Percentiles rank a stretch among this genome's conserved stretches.
These are phyloP conservation scores for Tetropium fuscum DNA, from an alignment of 2,888 invertebrate genomes.

Conservation along the genomic window DNA sequence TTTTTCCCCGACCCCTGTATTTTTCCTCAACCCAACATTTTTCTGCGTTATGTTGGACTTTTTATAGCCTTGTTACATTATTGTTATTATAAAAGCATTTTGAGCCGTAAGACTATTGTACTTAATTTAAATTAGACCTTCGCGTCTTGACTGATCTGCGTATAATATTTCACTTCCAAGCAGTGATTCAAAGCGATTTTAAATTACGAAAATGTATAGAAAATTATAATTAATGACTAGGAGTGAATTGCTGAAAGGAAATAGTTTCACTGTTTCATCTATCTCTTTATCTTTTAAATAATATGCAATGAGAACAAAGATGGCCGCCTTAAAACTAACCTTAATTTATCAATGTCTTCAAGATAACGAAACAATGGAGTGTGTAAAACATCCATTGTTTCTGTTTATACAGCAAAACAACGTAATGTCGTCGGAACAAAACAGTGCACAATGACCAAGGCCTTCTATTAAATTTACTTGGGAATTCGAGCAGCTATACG, in stretches of 20 bases:
- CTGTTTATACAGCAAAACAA: slow-evolving; percentile 64
- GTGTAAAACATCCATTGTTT: slow-evolving; percentile 67
- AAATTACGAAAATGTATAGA: slow-evolving; percentile 32
- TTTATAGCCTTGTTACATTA: too few species aligned
- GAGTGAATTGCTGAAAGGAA: slow-evolving; percentile 44
- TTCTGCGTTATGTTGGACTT: too few species aligned
- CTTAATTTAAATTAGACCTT: too few species aligned
- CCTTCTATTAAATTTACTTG: slow-evolving; percentile 61
- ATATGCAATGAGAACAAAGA: slow-evolving; percentile 61
- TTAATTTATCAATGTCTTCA: slow-evolving; percentile 68
- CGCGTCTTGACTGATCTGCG: neutral
- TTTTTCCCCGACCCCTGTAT: too few species aligned
- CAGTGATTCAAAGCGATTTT: slow-evolving; percentile 27
- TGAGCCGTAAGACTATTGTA: too few species aligned
- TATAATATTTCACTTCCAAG: slow-evolving; percentile 4
- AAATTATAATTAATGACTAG: slow-evolving; percentile 44
- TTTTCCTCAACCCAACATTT: too few species aligned
- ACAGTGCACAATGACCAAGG: slow-evolving; percentile 63
- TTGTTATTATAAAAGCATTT: too few species aligned
- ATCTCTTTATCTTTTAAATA: slow-evolving; percentile 57
- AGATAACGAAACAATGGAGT: slow-evolving; percentile 67
- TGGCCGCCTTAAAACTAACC: slow-evolving; percentile 67
- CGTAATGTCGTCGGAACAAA: slow-evolving; percentile 62
- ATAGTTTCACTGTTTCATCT: slow-evolving; percentile 43
- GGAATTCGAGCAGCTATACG: slow-evolving; percentile 54